Evolutionary conservation across 1,140 invertebrate species (phyloP).

Genomic region (Lasioglossum baleicum): DNA sequence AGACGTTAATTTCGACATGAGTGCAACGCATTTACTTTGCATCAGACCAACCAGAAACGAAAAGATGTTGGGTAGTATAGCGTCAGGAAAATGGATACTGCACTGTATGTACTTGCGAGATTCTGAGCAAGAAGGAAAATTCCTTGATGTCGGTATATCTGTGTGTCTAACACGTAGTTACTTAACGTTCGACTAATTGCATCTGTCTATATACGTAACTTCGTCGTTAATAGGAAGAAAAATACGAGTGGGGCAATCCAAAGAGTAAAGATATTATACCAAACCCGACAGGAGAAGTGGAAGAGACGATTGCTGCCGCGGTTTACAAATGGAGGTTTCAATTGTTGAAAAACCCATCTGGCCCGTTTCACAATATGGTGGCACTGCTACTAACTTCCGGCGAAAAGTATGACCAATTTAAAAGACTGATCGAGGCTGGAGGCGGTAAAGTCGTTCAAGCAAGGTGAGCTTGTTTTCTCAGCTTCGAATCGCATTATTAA

Average conservation of each 20-base stretch:
- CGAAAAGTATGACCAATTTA: constrained; percentile 83
- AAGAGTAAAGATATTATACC: constrained; percentile 79
- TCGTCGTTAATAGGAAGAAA: constrained; percentile 83
- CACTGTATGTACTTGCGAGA: constrained; percentile 88
- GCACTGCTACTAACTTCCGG: constrained; percentile 86
- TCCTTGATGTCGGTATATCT: constrained; percentile 83
- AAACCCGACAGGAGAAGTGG: constrained; percentile 72
- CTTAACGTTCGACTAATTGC: not conserved
- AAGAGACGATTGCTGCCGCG: constrained; percentile 80
- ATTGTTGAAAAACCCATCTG: constrained; percentile 72
- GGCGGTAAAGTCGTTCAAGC: constrained; percentile 84
- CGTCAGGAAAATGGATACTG: constrained; percentile 92
- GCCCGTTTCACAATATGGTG: constrained; percentile 85
- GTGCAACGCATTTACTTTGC: constrained; percentile 89
- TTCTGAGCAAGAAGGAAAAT: constrained; percentile 82
- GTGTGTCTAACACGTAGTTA: not conserved
- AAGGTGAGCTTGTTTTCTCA: constrained; percentile 69
- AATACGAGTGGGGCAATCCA: constrained; percentile 89
- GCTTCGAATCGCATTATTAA: not conserved
- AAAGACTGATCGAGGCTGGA: constrained; percentile 86
- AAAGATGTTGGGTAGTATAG: constrained; percentile 91
- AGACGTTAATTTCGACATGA: constrained; percentile 83
- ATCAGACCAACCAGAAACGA: constrained; percentile 88
- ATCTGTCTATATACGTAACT: not conserved
- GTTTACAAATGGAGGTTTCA: constrained; percentile 84